phyloP scores from a whole-genome alignment of 2,888 invertebrate genomes.

The Apoda limacodes region DNA sequence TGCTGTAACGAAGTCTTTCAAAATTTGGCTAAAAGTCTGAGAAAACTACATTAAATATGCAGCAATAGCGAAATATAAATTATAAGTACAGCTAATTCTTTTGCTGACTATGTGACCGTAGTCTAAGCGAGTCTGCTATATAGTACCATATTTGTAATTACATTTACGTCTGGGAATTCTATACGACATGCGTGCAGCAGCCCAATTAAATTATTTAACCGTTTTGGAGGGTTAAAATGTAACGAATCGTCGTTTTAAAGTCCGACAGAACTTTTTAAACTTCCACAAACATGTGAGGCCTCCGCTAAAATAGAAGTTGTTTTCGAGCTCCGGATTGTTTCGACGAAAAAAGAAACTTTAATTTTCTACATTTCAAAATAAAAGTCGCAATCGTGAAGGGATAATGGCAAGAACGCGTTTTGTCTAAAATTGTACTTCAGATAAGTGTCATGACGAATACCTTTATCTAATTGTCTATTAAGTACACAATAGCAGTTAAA shows the following conservation, averaged over 20 bases:
- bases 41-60: too few species aligned
- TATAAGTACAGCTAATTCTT: too few species aligned
- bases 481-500: too few species aligned
- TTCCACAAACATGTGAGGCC: conserved; percentile 63
- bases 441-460: too few species aligned
- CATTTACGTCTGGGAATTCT: too few species aligned
- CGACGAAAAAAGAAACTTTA: conserved; percentile 62
- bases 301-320: conserved; percentile 64
- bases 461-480: too few species aligned
- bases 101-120: conserved; percentile 23
- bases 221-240: conserved; percentile 40
- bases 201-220: conserved; percentile 51
- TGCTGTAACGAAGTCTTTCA: too few species aligned
- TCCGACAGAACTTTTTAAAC: conserved; percentile 54
- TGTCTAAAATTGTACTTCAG: too few species aligned
- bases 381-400: conserved; percentile 44
- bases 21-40: too few species aligned
- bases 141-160: too few species aligned
- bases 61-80: too few species aligned
- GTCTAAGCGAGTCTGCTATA: too few species aligned
- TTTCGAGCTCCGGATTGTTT: conserved; percentile 59
- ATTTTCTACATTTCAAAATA: conserved; percentile 63
- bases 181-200: conserved; percentile 26
- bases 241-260: conserved; percentile 49
- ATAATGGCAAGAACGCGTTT: conserved; percentile 56